Evolutionary conservation across 2,113 vertebrate genomes (phyloP).

Genomic region (Agapornis roseicollis): DNA sequence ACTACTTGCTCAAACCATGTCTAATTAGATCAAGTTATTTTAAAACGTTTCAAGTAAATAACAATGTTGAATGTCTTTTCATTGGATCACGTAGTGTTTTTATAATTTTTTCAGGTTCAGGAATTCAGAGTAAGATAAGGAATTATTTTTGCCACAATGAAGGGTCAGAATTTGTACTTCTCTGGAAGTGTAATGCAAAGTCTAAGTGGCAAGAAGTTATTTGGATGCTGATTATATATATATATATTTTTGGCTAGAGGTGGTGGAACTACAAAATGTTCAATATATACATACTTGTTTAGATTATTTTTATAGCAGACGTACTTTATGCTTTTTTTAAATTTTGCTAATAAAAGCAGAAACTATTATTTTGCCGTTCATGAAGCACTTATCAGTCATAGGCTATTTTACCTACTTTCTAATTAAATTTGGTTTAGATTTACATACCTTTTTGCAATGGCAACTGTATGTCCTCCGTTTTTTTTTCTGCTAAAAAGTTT

Average conservation of each 20-base stretch:
- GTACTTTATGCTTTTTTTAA: no score
- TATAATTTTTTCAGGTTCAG: neutral
- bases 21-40: constrained; percentile 22
- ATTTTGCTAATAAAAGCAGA: neutral
- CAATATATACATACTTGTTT: neutral
- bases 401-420: neutral
- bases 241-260: neutral
- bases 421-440: neutral
- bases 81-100: neutral
- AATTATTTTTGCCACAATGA: neutral
- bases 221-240: neutral
- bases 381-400: neutral
- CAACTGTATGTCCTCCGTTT: neutral
- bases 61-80: neutral
- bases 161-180: neutral
- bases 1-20: fast-evolving
- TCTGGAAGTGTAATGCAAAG: neutral
- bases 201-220: neutral
- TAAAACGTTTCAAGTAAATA: neutral
- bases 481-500: neutral
- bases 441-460: neutral
- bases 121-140: neutral
- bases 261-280: neutral
- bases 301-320: no score
- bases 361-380: neutral